A percentile compares a stretch with the other conserved stretches of the same genome.
These are phyloP conservation scores for Leptopilina drosophilae DNA, from an alignment of 2,888 invertebrate species.

Conservation along the genomic window DNA sequence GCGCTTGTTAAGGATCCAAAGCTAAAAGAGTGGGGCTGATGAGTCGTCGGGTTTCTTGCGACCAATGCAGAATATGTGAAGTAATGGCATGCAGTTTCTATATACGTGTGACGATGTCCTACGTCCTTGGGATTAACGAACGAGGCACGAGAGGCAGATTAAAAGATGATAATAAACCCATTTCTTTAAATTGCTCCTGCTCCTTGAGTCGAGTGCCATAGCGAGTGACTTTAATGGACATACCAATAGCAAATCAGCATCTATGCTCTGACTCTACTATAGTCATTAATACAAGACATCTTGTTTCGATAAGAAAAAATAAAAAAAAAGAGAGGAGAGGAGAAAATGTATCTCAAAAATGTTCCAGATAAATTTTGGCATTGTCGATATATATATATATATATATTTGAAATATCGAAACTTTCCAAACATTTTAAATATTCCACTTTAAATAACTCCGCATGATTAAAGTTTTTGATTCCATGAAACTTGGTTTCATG, in stretches of 20 bases:
- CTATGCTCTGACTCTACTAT: background rate
- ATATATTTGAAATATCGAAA: no score
- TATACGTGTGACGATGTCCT: conserved; percentile 38
- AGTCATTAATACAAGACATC: background rate
- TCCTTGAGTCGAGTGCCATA: background rate
- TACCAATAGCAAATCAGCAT: conserved; percentile 4
- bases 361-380: no score
- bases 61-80: conserved; percentile 33
- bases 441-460: no score
- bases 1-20: conserved; percentile 30
- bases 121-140: conserved; percentile 32
- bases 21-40: conserved; percentile 8
- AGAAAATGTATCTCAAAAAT: no score
- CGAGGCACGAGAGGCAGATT: conserved; percentile 39
- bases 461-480: no score
- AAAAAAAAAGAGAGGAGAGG: no score
- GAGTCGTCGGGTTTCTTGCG: conserved; percentile 31
- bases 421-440: no score
- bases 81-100: conserved; percentile 29
- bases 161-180: conserved; percentile 38
- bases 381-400: no score
- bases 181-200: conserved; percentile 39
- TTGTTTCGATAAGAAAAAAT: no score
- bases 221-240: conserved; percentile 24
- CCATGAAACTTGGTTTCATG: background rate